Evolutionary conservation across 1,140 invertebrate genomes (phyloP).

Genomic region (Ostrea denselamellosa): DNA sequence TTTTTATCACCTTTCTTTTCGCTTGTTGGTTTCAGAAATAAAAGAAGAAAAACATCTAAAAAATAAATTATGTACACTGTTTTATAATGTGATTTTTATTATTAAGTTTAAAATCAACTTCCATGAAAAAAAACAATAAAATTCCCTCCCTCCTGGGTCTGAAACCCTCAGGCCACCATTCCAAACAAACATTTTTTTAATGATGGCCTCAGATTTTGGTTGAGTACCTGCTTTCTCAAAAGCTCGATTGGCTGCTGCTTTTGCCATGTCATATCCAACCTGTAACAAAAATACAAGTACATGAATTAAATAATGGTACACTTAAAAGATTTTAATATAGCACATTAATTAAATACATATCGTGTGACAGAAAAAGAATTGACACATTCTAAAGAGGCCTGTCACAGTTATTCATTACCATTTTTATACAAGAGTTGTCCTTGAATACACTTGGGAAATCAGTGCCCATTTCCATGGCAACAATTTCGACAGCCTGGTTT

Average conservation of each 20-base stretch:
- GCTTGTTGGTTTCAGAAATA: no score
- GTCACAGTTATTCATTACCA: constrained; percentile 80
- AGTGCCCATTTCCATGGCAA: constrained; percentile 96
- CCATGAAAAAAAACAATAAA: no score
- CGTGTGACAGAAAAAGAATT: background rate
- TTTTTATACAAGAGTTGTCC: constrained; percentile 92
- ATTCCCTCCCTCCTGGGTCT: no score
- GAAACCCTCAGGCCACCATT: no score
- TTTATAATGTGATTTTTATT: no score
- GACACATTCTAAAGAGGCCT: background rate
- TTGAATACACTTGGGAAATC: constrained; percentile 92
- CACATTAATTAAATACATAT: background rate
- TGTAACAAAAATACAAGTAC: constrained; percentile 69
- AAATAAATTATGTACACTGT: no score
- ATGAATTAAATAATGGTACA: background rate
- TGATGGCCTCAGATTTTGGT: background rate
- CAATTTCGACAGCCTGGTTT: constrained; percentile 91
- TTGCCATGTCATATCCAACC: constrained; percentile 98
- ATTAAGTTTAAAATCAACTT: no score
- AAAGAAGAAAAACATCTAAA: no score
- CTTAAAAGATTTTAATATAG: no score
- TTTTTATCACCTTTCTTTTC: no score
- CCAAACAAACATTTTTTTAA: no score
- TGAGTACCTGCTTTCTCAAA: constrained; percentile 87
- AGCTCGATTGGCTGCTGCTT: constrained; percentile 87